These are phyloP conservation scores for Boulengeromyrus knoepffleri DNA, from an alignment of 2,113 vertebrate genomes.

Conservation along the genomic window DNA sequence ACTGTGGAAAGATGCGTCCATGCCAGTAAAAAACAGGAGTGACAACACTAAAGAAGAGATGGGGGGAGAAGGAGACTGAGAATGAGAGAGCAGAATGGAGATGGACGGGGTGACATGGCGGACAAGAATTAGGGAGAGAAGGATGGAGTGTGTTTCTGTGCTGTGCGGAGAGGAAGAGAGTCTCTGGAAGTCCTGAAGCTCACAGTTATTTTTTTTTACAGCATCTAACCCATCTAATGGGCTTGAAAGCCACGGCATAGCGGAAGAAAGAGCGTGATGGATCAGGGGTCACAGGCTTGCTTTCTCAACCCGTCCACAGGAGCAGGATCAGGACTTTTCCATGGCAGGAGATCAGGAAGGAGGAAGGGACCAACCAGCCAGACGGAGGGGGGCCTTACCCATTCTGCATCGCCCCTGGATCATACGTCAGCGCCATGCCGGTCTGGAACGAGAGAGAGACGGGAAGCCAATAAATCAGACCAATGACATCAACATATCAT, in stretches of 20 bases:
- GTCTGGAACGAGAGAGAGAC: slow-evolving; percentile 61
- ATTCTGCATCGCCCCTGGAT: slow-evolving; percentile 93
- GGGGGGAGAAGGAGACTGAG: not conserved
- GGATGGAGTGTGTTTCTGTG: not conserved
- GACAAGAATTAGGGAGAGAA: not conserved
- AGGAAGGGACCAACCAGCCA: not conserved
- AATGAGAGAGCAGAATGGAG: not conserved
- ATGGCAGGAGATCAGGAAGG: not conserved
- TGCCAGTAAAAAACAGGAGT: not conserved
- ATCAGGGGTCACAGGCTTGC: not conserved
- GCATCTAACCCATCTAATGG: not conserved
- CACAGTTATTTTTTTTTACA: not conserved
- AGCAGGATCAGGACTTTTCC: not conserved
- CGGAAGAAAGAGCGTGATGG: not conserved
- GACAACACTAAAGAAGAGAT: not conserved
- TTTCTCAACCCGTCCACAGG: too few relatives aligned
- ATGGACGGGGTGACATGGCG: not conserved
- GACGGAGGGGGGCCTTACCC: slow-evolving; percentile 67
- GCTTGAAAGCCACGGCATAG: not conserved
- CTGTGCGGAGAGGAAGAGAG: not conserved
- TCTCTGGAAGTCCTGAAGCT: not conserved
- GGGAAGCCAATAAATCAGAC: slow-evolving; percentile 26
- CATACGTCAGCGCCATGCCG: slow-evolving; percentile 94
- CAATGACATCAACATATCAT: not conserved
- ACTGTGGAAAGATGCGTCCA: not conserved